Percentiles rank a stretch among this genome's conserved stretches.
phyloP scores from a whole-genome alignment of 1,140 invertebrate species.

The Leptinotarsa defecta region DNA sequence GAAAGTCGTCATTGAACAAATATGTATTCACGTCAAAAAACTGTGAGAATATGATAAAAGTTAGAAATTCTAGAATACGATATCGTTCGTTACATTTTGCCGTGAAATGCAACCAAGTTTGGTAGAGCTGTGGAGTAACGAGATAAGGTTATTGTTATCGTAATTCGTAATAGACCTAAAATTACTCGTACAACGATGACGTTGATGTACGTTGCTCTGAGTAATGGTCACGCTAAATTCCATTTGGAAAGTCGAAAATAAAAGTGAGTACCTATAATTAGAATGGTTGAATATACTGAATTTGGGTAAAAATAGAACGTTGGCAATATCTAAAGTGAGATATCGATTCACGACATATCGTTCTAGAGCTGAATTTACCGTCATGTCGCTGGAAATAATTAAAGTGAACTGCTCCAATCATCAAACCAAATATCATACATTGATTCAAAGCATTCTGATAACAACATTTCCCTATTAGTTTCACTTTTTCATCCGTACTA shows the following conservation, averaged over 20 bases:
- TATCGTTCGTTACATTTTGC: no score
- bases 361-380: neutral
- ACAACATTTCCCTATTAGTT: no score
- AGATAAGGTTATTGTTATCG: neutral
- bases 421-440: no score
- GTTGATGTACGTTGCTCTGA: conserved; percentile 14
- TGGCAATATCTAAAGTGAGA: conserved; percentile 13
- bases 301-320: neutral
- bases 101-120: neutral
- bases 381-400: no score
- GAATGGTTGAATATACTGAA: neutral
- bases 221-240: conserved; percentile 14
- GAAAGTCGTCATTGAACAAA: no score
- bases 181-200: conserved; percentile 9
- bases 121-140: neutral
- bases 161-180: conserved; percentile 2
- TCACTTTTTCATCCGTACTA: no score
- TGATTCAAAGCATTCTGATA: no score
- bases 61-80: no score
- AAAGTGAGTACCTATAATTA: conserved; percentile 15
- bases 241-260: conserved; percentile 18
- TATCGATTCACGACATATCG: conserved; percentile 1
- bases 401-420: no score
- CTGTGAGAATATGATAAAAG: no score
- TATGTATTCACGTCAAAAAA: no score